These are phyloP conservation scores for Poicephalus gulielmi DNA, from an alignment of 2,113 vertebrate species.

Conservation along the genomic window DNA sequence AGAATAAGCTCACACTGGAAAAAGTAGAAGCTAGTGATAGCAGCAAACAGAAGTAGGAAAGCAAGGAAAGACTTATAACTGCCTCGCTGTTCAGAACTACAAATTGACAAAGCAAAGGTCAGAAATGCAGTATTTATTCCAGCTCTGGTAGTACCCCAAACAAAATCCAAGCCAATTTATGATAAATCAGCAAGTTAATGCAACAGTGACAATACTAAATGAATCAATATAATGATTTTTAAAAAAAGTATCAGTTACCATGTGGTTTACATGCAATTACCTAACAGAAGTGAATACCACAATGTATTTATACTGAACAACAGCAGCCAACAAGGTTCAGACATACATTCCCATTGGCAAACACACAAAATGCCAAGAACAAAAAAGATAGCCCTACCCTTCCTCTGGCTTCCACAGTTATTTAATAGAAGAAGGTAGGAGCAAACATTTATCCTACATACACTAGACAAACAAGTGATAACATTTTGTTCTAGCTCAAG, in stretches of 20 bases:
- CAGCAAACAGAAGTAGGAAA: background rate
- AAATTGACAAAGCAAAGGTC: background rate
- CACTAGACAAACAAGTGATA: background rate
- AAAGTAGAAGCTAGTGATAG: background rate
- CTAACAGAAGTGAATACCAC: background rate
- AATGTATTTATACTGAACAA: background rate
- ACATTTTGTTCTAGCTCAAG: background rate
- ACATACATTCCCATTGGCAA: background rate
- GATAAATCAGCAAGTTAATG: background rate
- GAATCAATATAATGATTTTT: background rate
- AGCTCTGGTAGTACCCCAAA: background rate
- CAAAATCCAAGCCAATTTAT: background rate
- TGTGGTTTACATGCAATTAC: background rate
- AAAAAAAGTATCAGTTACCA: background rate
- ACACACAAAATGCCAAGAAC: background rate
- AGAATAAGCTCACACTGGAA: background rate
- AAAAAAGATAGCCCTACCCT: background rate
- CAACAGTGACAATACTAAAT: background rate
- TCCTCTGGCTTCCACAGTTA: background rate
- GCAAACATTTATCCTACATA: background rate
- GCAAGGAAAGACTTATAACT: background rate
- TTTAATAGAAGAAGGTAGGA: background rate
- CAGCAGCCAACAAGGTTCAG: background rate
- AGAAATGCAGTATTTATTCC: background rate
- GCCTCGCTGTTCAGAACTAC: background rate